Evolutionary conservation across 2,888 invertebrate species (phyloP).

Genomic region (Ormyrus nitidulus): DNA sequence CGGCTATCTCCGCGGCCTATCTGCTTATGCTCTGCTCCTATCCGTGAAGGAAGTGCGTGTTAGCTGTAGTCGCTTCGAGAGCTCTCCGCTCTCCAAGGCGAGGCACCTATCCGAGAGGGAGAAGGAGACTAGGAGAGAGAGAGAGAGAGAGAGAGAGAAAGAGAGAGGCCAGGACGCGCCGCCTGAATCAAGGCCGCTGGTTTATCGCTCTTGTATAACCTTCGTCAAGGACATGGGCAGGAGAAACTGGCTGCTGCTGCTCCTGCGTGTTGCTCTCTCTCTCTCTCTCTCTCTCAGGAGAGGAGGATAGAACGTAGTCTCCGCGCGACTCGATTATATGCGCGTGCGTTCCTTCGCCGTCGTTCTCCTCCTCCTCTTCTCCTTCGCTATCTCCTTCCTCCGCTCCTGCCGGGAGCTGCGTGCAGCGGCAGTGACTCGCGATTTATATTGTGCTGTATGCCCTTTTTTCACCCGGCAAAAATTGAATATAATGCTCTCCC

Average conservation of each 20-base stretch:
- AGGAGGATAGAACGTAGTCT: conserved; percentile 15
- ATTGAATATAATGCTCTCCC: conserved; percentile 50
- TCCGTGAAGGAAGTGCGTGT: conserved; percentile 56
- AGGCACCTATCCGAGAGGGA: not conserved
- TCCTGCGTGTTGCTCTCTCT: conserved; percentile 19
- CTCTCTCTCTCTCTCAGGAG: conserved; percentile 23
- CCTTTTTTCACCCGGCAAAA: conserved; percentile 18
- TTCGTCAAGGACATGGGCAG: conserved; percentile 57
- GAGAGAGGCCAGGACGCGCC: conserved; percentile 36
- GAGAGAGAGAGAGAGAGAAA: conserved; percentile 43
- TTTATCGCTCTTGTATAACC: conserved; percentile 59
- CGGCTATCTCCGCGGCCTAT: conserved; percentile 42
- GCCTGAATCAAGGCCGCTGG: conserved; percentile 57
- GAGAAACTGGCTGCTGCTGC: conserved; percentile 35
- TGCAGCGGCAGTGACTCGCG: conserved; percentile 47
- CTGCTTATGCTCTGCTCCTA: conserved; percentile 39
- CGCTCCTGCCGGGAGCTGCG: conserved; percentile 33
- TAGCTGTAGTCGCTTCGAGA: conserved; percentile 53
- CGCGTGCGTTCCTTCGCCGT: conserved; percentile 48
- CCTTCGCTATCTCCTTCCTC: conserved; percentile 16
- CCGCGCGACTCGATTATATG: conserved; percentile 54
- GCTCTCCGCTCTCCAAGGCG: not conserved
- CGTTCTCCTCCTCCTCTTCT: conserved; percentile 25
- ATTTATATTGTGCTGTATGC: conserved; percentile 45
- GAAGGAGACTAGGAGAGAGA: conserved; percentile 35